A percentile compares a stretch with the other conserved stretches of the same genome.
Conservation (phyloP, 2,797 vertebrate genomes). For the Acanthurus lineatus region DNA sequence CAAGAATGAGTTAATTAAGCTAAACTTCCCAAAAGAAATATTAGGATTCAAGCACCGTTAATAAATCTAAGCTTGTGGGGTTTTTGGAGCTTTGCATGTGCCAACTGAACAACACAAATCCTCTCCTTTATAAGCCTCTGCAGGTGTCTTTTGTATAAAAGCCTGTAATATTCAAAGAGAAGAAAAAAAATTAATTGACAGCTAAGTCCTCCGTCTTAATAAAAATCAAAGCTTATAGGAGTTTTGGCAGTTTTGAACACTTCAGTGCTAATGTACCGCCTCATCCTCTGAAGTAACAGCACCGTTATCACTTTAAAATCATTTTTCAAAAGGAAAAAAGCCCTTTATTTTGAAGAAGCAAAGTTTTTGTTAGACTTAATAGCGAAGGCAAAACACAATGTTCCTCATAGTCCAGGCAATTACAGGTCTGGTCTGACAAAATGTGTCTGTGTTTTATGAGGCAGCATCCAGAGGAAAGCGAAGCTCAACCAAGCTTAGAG, state of each 20-base stretch:
- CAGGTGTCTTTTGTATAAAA: constrained; percentile 46
- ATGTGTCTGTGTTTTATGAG: constrained; percentile 37
- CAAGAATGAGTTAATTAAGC: neutral
- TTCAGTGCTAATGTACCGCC: neutral
- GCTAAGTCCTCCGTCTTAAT: constrained; percentile 29
- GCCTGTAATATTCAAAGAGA: constrained; percentile 46
- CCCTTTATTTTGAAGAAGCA: neutral
- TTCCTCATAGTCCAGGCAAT: constrained; percentile 15
- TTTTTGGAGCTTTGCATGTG: constrained; percentile 16
- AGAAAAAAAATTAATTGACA: constrained; percentile 37
- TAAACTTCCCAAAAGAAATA: constrained; percentile 13
- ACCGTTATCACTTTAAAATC: constrained; percentile 21
- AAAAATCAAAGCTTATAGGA: constrained; percentile 42
- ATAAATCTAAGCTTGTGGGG: constrained; percentile 17
- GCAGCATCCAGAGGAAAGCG: constrained; percentile 43
- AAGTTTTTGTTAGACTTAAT: constrained; percentile 33
- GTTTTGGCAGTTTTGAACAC: constrained; percentile 34
- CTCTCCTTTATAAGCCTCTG: constrained; percentile 41
- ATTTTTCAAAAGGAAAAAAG: constrained; percentile 24
- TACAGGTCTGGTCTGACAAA: constrained; percentile 38
- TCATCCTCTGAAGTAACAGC: constrained; percentile 27
- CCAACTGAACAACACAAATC: constrained; percentile 35
- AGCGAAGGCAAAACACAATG: constrained; percentile 9
- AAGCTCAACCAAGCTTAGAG: constrained; percentile 50
- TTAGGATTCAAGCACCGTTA: constrained; percentile 3